Conservation (phyloP, 2,113 vertebrate species). For the Mormyrus lacerda region DNA sequence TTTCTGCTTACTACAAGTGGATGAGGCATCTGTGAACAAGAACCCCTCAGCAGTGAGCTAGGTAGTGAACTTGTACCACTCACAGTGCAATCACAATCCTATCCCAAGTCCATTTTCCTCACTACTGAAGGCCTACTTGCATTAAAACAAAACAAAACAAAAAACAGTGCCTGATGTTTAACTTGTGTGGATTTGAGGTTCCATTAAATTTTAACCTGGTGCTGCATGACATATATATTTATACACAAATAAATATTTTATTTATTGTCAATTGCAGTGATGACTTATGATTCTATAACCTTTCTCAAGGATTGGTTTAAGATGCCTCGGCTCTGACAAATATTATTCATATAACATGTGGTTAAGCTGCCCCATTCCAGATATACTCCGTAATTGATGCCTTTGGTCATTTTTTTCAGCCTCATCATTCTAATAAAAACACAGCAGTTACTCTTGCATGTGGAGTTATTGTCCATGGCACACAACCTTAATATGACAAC, state of each 20-base stretch:
- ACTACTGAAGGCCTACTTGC: neutral
- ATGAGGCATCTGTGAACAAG: neutral
- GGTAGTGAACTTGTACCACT: neutral
- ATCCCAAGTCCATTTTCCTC: neutral
- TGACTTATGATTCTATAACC: neutral
- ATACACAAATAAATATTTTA: neutral
- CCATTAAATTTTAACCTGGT: neutral
- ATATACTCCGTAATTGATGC: neutral
- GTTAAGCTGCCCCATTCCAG: neutral
- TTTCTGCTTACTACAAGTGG: neutral
- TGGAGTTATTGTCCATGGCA: neutral
- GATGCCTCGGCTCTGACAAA: neutral
- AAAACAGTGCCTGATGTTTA: neutral
- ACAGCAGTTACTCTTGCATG: neutral
- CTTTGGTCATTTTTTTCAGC: neutral
- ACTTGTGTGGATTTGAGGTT: neutral
- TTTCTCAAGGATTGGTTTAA: neutral
- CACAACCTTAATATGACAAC: neutral
- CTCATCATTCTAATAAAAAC: neutral
- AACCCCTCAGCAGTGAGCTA: neutral
- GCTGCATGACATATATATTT: neutral
- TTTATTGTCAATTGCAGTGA: neutral
- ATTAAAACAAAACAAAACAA: neutral
- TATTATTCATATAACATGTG: neutral
- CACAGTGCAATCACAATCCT: neutral